Base-by-base conservation (phyloP, 2,888 invertebrate species). In the Electrophaes corylata region DNA sequence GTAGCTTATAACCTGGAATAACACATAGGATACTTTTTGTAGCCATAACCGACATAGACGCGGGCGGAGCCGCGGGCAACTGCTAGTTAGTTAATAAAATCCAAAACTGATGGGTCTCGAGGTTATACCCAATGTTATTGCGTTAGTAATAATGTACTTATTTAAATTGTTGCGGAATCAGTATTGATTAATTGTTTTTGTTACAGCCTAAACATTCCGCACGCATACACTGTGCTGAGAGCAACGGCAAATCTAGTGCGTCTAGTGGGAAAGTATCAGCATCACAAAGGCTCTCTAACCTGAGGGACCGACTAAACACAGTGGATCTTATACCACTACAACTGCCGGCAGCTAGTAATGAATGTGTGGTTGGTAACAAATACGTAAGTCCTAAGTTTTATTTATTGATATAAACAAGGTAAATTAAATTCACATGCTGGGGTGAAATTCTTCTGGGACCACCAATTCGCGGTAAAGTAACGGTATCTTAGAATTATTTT, bases 281-380 rank as follows among this genome's bases (percentile, higher is more conserved):
- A 18, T 89, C 91, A 23, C 90, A 91, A 64, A 79, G 91, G 61
- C 78, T 91, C 43, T 86, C 84, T 1, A 90, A 87, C 66, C 68
- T 91, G 56, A 75, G 90, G 62, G 90, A 91, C 62, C 82, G 85
- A 14, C 74, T 91, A 4, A 90, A 77, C 60, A 86, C 88, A 8
- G 88, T 88, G 14, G 90, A 91, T 67, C 74, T 86, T 18, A 91
- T 91, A 69, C 91, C 91, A 2, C 70, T 91, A 62, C 87, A 87
- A 60, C 71, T 91, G 14, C 91, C 91, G 20, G 86, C 84, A 16
- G 72, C 79, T 40, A 83, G 75, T 66, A 84, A 83, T 47, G 87
- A 86, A 64, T 76, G 73, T 60, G 40, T 81, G 74, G 83, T 87
- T 53, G 69, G 81, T 77, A 61, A 12, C 12, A 41, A 39, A 47